phyloP scores from a whole-genome alignment of 2,888 invertebrate species.

The Sphinx pinastri region DNA sequence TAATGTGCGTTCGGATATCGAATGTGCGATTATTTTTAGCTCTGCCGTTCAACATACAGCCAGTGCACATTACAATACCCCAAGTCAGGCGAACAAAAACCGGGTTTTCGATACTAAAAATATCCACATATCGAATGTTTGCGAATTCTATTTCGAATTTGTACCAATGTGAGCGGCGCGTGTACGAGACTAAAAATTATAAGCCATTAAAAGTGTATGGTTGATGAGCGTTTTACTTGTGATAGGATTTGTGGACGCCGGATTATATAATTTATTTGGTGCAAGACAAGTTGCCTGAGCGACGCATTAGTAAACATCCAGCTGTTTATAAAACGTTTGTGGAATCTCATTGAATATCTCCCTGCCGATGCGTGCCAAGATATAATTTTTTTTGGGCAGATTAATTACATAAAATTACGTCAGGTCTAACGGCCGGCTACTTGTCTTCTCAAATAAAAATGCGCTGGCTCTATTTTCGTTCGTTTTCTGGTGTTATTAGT shows the following conservation, averaged over 20 bases:
- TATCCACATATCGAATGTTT: constrained; percentile 82
- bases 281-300: constrained; percentile 8
- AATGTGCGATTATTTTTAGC: constrained; percentile 67
- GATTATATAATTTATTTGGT: constrained; percentile 37
- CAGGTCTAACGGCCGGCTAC: constrained; percentile 39
- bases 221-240: constrained; percentile 31
- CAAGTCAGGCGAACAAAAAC: constrained; percentile 71
- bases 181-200: constrained; percentile 41
- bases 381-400: constrained; percentile 39
- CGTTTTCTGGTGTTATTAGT: constrained; percentile 41
- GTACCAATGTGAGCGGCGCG: constrained; percentile 58
- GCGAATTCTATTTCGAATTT: constrained; percentile 80
- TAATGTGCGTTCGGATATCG: constrained; percentile 55
- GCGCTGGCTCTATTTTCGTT: constrained; percentile 45
- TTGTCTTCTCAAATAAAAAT: constrained; percentile 49
- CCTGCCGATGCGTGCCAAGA: constrained; percentile 48
- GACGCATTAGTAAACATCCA: constrained; percentile 45
- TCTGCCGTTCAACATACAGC: constrained; percentile 61
- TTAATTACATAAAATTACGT: constrained; percentile 43
- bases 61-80: constrained; percentile 77
- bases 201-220: constrained; percentile 41
- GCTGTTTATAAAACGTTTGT: constrained; percentile 40
- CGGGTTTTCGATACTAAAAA: constrained; percentile 81
- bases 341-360: constrained; percentile 42
- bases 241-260: constrained; percentile 25